Base-by-base conservation (phyloP, 1,140 invertebrate genomes). In the Brachionus calyciflorus region DNA sequence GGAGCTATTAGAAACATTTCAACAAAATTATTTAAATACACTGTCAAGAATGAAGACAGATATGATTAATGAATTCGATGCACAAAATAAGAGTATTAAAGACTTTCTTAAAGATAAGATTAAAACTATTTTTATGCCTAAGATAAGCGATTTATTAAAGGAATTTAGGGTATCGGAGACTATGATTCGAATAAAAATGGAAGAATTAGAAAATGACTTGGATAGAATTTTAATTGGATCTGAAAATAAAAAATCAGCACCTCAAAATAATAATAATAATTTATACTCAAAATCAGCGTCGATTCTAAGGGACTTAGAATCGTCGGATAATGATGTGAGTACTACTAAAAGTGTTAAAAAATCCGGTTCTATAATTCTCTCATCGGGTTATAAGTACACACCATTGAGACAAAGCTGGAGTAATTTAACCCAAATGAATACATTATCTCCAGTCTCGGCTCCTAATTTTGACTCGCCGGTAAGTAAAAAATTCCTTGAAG, bases 351-450 rank as follows among this genome's bases (percentile, higher is more conserved):
- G 17, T 14, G 46, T 44, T 12, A 44, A 65, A 44, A 65, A 65
- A 65, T 65, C 55, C 12, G 60, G 60, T 17, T 65, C 60, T 24
- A 65, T 65, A 9, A 49, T 37, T n/a, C 30, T 55, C 14, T 73
- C 69, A 40, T 49, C 46, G 17, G 69, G 69, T 10, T 73, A 73
- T 28, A 73, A 73, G 28, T 73, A 73, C 14, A 73, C 69, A 9
- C 69, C 69, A 30, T 30, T 73, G 24, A 49, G 69, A 40, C 69
- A 73, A 53, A 73, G 69, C 17, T 73, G 69, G 69, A 73, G 46
- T 10, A 73, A 49, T 73, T 73, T 73, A 46, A 51, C 12, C 19
- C 51, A 73, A 37, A 51, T 55, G 51, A 49, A 55, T 33, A 55
- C 69, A n/a, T 21, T 55, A 24, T 41, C 69, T 9, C 60, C 60